Evolutionary conservation across 2,113 vertebrate genomes (phyloP).

Genomic region (Strix aluco): DNA sequence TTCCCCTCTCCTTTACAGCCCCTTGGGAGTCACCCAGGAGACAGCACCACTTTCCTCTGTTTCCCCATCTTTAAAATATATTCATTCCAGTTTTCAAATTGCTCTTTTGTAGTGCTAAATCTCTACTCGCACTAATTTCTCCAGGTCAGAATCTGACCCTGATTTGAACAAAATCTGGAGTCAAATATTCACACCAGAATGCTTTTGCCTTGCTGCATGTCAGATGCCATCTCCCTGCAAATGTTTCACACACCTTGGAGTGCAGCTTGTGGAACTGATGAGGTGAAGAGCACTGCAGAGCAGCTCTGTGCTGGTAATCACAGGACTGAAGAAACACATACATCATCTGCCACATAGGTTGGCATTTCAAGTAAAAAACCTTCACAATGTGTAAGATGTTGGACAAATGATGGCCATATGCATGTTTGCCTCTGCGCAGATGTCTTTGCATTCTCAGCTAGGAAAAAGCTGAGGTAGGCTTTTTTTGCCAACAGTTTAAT

Average conservation of each 20-base stretch:
- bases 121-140: constrained; percentile 91
- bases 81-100: constrained; percentile 91
- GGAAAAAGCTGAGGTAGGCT: constrained; percentile 92
- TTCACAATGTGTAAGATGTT: constrained; percentile 96
- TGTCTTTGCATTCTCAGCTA: constrained; percentile 87
- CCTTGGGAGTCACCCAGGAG: constrained; percentile 45
- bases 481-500: constrained; percentile 88
- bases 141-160: constrained; percentile 87
- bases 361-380: constrained; percentile 96
- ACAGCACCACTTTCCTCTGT: constrained; percentile 47
- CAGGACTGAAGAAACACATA: constrained; percentile 99
- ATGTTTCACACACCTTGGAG: constrained; percentile 95
- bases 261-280: constrained; percentile 99
- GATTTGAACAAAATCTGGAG: constrained; percentile 87
- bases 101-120: constrained; percentile 90
- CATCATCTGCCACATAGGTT: constrained; percentile 98
- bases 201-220: constrained; percentile 87
- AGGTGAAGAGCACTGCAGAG: constrained; percentile 96
- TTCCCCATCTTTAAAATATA: constrained; percentile 77
- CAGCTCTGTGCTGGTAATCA: constrained; percentile 97
- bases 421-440: constrained; percentile 92
- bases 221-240: constrained; percentile 95
- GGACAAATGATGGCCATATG: constrained; percentile 99
- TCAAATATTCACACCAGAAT: constrained; percentile 87
- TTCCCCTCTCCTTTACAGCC: background rate